These are phyloP conservation scores for Chaetodon trifasciatus DNA, from an alignment of 2,797 vertebrate genomes.

Conservation along the genomic window DNA sequence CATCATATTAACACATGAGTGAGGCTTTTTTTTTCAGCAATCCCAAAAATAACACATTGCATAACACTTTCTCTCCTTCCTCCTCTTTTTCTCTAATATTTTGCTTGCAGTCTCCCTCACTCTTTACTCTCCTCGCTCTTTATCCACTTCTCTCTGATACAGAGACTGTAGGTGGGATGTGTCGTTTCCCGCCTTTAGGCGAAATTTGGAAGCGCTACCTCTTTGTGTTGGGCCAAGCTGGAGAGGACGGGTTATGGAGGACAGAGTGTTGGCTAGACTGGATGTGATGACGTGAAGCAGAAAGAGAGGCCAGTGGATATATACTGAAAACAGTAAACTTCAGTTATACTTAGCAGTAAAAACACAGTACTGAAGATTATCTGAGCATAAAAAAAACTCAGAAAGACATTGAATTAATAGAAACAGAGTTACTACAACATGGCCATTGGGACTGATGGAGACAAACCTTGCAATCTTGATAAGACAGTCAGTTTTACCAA, in stretches of 20 bases:
- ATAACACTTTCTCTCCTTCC: slow-evolving; percentile 40
- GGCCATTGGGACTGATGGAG: background rate
- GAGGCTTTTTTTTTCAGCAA: slow-evolving; percentile 37
- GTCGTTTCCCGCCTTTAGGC: slow-evolving; percentile 32
- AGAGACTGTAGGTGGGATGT: slow-evolving; percentile 1
- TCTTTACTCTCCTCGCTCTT: slow-evolving; percentile 21
- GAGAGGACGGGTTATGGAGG: slow-evolving; percentile 30
- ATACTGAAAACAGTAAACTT: background rate
- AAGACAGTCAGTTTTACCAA: background rate
- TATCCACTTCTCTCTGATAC: slow-evolving; percentile 5
- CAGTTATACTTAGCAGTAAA: background rate
- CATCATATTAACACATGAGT: slow-evolving; percentile 52
- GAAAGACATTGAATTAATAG: slow-evolving; percentile 5
- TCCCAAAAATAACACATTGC: slow-evolving; percentile 66
- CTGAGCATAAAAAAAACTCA: background rate
- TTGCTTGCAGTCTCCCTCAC: slow-evolving; percentile 12
- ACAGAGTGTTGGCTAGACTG: slow-evolving; percentile 18
- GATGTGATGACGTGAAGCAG: slow-evolving; percentile 7
- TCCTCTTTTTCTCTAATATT: slow-evolving; percentile 27
- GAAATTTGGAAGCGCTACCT: slow-evolving; percentile 14
- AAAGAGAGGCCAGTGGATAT: background rate
- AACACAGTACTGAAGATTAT: background rate
- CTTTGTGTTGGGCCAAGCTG: slow-evolving; percentile 15
- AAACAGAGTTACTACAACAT: background rate
- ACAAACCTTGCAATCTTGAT: background rate